phyloP scores from a whole-genome alignment of 2,888 invertebrate genomes.

The Hermaeophaga mercurialis region DNA sequence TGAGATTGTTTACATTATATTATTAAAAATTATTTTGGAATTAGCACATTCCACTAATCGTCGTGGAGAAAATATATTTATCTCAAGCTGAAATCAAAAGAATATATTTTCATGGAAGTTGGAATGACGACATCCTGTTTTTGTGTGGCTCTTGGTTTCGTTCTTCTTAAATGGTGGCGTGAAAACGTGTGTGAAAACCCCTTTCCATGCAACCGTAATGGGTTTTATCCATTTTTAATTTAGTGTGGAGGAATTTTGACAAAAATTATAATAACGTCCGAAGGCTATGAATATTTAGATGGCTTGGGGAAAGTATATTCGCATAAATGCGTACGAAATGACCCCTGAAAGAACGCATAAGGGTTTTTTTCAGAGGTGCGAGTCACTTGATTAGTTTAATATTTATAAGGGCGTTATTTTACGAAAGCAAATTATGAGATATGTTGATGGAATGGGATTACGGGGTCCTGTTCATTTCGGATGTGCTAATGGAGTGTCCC shows the following conservation, averaged over 20 bases:
- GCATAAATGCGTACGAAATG: conserved; percentile 21
- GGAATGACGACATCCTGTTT: conserved; percentile 2
- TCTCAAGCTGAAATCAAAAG: too few species aligned
- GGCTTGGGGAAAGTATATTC: conserved; percentile 17
- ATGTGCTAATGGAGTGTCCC: conserved; percentile 8
- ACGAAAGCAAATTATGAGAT: conserved; percentile 25
- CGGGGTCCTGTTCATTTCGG: conserved; percentile 15
- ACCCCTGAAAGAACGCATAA: conserved; percentile 30
- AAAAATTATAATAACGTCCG: conserved; percentile 41
- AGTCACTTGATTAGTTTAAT: conserved; percentile 33
- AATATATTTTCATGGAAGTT: too few species aligned
- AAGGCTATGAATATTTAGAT: conserved; percentile 35
- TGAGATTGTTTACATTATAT: too few species aligned
- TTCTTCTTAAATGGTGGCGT: conserved; percentile 39
- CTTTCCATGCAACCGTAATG: conserved; percentile 51
- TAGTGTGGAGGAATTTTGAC: conserved; percentile 39
- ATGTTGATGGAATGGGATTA: conserved; percentile 23
- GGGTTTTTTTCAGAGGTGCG: conserved; percentile 31
- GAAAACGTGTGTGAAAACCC: conserved; percentile 44
- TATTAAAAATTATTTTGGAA: too few species aligned
- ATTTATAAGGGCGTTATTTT: conserved; percentile 29
- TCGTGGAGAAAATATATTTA: too few species aligned
- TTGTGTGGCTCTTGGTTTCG: conserved; percentile 14
- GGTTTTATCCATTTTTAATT: conserved; percentile 52
- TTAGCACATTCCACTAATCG: too few species aligned